Conservation (phyloP, 2,888 invertebrate genomes). For the Leptinotarsa haldemani region DNA sequence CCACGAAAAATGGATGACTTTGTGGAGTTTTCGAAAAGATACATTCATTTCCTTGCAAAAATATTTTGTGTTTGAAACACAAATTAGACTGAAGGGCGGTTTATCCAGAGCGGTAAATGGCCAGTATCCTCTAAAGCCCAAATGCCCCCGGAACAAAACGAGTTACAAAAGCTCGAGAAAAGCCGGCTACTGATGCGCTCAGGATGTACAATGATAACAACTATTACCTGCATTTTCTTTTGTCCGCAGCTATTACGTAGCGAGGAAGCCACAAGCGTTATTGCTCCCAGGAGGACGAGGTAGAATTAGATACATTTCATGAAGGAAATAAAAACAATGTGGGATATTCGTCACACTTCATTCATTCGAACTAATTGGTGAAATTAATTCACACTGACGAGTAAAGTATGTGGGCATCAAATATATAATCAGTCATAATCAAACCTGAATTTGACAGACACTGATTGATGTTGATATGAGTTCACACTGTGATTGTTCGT, state of each 20-base stretch:
- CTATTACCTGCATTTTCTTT: conserved; percentile 38
- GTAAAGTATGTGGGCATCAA: too few relatives aligned
- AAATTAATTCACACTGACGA: too few relatives aligned
- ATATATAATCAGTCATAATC: too few relatives aligned
- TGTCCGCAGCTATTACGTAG: conserved; percentile 26
- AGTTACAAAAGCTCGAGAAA: conserved; percentile 31
- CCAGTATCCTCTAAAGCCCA: not conserved
- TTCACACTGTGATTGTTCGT: too few relatives aligned
- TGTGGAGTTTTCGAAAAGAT: too few relatives aligned
- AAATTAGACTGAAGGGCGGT: not conserved
- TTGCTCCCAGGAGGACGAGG: conserved; percentile 4
- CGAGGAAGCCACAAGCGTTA: not conserved
- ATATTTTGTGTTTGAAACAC: not conserved
- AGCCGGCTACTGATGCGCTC: conserved; percentile 26
- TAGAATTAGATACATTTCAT: not conserved
- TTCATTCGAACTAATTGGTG: too few relatives aligned
- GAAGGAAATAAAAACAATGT: not conserved
- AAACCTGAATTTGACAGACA: too few relatives aligned
- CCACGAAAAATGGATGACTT: too few relatives aligned
- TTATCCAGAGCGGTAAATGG: not conserved
- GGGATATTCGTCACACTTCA: conserved; percentile 36
- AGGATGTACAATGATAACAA: conserved; percentile 38
- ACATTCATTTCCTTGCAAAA: too few relatives aligned
- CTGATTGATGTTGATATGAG: too few relatives aligned
- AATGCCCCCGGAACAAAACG: conserved; percentile 17